Base-by-base conservation (phyloP, 2,888 invertebrate species). In the Cantharis flavilabris region DNA sequence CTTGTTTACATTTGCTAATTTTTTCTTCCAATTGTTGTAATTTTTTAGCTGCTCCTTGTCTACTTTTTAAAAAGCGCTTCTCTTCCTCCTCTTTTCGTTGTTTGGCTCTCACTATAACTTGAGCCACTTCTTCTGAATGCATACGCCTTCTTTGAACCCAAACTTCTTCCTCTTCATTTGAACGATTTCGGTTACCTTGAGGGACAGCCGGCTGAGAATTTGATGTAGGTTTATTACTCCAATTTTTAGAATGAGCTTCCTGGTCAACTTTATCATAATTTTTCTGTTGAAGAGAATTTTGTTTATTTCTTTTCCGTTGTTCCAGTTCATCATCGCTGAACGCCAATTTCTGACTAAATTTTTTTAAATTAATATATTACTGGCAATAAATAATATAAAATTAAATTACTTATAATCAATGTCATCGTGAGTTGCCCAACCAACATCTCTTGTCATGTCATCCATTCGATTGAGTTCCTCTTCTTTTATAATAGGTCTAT, bases 391-490 rank as follows among this genome's bases (percentile, higher is more conserved):
- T n/a, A 49, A 9, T 0, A 49, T n/a, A n/a, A n/a, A 7, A 49
- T 7, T 49, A n/a, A 80, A 90, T 89, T 83, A 92, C 92, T 96
- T 96, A 87, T 97, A 98, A 89, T 98, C 97, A 86, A 98, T 96
- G 87, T 97, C 97, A 86, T 97, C 97, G 85, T 96, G 94, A 82
- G 94, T 94, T 76, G 96, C 95, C 98, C 98, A 98, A 80, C 97
- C 97, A 84, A 95, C 94, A 86, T 96, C 95, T 84, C 95, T 93
- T 67, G 95, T 93, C 83, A 97, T 95, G 86, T 97, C 95, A 89
- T 98, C 98, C 90, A 98, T 94, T 77, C 96, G 95, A 85, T 94
- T 96, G 84, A 98, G 91, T 88, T 97, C 97, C 87, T 97, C 97
- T 86, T 97, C 97, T 83, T 96, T 95, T 83, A 98, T 96, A 81